Percentiles rank a stretch among this genome's conserved stretches.
Conservation (phyloP, 2,888 invertebrate genomes). For the Halictus quadricinctus region DNA sequence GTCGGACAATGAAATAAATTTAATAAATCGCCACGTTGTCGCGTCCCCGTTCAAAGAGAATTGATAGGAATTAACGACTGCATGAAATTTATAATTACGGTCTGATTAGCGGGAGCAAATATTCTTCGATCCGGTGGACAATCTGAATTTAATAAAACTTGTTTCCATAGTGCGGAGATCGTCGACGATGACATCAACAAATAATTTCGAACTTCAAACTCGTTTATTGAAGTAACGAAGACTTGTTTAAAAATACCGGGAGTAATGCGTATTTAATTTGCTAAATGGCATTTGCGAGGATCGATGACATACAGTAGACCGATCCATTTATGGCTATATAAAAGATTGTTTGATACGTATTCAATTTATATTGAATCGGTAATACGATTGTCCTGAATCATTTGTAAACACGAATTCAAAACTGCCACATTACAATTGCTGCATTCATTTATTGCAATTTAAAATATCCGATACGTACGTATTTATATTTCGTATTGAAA, state of each 20-base stretch:
- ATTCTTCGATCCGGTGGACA: constrained; percentile 20
- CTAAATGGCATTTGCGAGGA: background rate
- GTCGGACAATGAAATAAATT: constrained; percentile 18
- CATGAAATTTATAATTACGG: constrained; percentile 40
- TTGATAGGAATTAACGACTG: background rate
- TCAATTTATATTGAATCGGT: background rate
- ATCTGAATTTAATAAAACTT: constrained; percentile 1
- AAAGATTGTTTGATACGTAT: background rate
- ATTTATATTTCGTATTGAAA: too few relatives aligned
- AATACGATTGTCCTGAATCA: too few relatives aligned
- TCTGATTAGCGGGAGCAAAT: constrained; percentile 26
- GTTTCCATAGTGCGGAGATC: too few relatives aligned
- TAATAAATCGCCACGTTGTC: constrained; percentile 39
- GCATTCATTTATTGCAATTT: too few relatives aligned
- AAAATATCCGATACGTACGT: too few relatives aligned
- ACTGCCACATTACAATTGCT: too few relatives aligned
- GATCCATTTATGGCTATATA: background rate
- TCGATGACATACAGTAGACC: background rate
- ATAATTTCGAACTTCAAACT: background rate
- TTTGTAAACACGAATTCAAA: too few relatives aligned
- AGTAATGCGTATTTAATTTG: background rate
- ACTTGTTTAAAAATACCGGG: background rate
- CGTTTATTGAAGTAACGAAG: background rate
- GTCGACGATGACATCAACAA: too few relatives aligned
- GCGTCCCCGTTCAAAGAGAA: background rate